These are phyloP conservation scores for Mamestra brassicae DNA, from an alignment of 2,888 invertebrate species.

Conservation along the genomic window DNA sequence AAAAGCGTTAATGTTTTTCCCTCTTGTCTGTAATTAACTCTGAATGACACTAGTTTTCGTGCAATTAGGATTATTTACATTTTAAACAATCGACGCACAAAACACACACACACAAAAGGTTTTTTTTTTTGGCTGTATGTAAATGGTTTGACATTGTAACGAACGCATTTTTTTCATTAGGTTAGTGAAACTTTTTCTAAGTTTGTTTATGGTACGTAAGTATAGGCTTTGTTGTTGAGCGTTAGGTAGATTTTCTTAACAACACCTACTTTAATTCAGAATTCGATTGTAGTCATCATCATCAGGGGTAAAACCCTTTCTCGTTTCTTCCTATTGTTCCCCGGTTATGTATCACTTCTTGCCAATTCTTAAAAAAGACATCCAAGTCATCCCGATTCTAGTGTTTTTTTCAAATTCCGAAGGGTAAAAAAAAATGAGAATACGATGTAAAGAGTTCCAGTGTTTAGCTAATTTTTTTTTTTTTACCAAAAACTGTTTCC, in stretches of 20 bases:
- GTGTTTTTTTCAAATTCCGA: too few relatives aligned
- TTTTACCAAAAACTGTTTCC: too few relatives aligned
- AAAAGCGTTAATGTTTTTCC: slow-evolving; percentile 23
- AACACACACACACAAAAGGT: neutral
- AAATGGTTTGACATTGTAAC: slow-evolving; percentile 12
- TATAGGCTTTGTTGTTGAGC: too few relatives aligned
- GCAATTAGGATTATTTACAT: slow-evolving; percentile 31
- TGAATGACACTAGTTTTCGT: slow-evolving; percentile 37
- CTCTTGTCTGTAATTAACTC: slow-evolving; percentile 19
- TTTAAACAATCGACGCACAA: slow-evolving; percentile 12
- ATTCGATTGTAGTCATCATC: neutral
- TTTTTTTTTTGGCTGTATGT: neutral
- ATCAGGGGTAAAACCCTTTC: too few relatives aligned
- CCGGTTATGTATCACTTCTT: too few relatives aligned
- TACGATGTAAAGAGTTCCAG: too few relatives aligned
- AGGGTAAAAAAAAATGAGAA: too few relatives aligned
- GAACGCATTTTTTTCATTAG: neutral
- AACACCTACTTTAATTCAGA: neutral
- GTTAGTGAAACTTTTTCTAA: neutral
- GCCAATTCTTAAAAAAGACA: too few relatives aligned
- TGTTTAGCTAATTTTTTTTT: too few relatives aligned
- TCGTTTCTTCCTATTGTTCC: too few relatives aligned
- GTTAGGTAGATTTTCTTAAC: neutral
- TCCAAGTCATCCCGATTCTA: too few relatives aligned
- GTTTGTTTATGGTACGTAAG: too few relatives aligned